Conservation (phyloP, 2,113 vertebrate genomes). For the Corythaixoides concolor region DNA sequence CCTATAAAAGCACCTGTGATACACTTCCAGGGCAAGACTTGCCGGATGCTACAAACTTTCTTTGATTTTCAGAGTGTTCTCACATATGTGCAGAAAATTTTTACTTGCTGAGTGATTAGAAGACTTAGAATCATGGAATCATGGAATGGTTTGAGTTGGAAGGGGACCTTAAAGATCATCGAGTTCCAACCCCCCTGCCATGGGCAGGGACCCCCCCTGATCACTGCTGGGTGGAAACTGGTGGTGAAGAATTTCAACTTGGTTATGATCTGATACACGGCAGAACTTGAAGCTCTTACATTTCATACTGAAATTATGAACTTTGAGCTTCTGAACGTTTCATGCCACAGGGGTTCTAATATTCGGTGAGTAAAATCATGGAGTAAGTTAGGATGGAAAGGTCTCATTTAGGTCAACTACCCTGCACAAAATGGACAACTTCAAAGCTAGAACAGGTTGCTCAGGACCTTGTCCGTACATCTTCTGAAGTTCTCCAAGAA, state of each 20-base stretch:
- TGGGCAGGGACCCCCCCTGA: neutral
- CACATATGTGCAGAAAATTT: neutral
- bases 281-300: neutral
- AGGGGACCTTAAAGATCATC: too few species aligned
- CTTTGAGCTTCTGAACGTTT: neutral
- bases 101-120: neutral
- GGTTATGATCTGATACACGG: neutral
- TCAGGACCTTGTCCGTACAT: neutral
- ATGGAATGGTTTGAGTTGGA: too few species aligned
- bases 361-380: neutral
- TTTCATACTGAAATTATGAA: neutral
- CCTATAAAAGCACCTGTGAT: neutral
- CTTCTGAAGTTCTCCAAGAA: neutral
- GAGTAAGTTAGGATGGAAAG: neutral
- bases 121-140: neutral
- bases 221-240: neutral
- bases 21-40: neutral
- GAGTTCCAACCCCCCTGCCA: too few species aligned
- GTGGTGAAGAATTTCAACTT: neutral
- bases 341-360: neutral
- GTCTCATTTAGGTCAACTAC: neutral
- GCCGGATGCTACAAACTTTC: neutral
- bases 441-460: neutral
- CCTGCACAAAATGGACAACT: neutral
- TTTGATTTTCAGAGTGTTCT: neutral